Evolutionary conservation across 2,113 vertebrate genomes (phyloP).

Genomic region (Grallaria varia): DNA sequence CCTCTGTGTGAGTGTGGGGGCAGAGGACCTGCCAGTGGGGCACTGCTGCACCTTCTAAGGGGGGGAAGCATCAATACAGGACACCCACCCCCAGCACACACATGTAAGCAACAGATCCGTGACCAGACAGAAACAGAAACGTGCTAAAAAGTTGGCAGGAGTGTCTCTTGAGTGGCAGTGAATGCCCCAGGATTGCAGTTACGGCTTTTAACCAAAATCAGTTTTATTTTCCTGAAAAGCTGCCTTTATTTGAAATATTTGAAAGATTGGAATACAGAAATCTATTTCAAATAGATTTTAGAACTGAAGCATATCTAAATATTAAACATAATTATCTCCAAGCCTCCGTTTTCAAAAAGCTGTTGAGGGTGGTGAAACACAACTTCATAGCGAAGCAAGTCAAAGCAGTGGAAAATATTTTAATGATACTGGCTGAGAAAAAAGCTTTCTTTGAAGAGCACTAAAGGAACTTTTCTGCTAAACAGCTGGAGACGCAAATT

Average conservation of each 20-base stretch:
- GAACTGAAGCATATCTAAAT: neutral
- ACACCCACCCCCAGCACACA: neutral
- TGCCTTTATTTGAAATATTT: neutral
- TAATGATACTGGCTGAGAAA: neutral
- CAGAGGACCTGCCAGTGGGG: neutral
- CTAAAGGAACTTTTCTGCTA: neutral
- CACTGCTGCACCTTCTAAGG: rapidly evolving
- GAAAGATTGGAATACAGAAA: too few species aligned
- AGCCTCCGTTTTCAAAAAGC: neutral
- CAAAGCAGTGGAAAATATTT: neutral
- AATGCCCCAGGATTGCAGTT: neutral
- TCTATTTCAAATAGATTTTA: neutral
- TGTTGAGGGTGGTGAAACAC: neutral
- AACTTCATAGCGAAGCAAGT: neutral
- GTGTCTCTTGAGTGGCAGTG: rapidly evolving
- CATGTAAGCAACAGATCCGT: neutral
- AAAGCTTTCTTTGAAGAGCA: neutral
- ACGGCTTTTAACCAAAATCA: neutral
- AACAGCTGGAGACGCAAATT: neutral
- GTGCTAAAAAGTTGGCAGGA: neutral
- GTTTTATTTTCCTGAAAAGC: neutral
- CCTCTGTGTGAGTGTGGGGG: neutral
- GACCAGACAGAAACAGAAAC: neutral
- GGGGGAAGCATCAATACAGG: neutral
- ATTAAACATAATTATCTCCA: neutral